Conservation (phyloP, 2,888 invertebrate genomes). For the Campaea margaritaria region DNA sequence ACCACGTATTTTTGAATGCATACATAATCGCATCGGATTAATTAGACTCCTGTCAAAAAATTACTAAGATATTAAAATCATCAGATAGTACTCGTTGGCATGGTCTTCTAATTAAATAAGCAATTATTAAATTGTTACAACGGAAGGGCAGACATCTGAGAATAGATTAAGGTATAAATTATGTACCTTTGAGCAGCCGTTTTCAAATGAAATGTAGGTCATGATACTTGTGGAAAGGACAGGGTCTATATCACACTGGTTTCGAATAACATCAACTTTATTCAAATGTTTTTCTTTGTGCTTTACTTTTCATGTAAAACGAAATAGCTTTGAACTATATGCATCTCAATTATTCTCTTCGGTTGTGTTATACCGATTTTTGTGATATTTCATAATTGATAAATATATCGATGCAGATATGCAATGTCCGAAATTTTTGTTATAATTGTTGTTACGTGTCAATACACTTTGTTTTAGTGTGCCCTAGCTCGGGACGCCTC, state of each 20-base stretch:
- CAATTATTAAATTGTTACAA: neutral
- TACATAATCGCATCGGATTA: no score
- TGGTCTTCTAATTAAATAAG: neutral
- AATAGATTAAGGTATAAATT: slow-evolving; percentile 59
- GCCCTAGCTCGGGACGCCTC: no score
- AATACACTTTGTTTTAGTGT: no score
- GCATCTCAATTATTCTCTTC: slow-evolving; percentile 3
- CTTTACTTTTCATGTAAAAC: slow-evolving; percentile 16
- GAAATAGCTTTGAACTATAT: slow-evolving; percentile 11
- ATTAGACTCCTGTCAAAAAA: no score
- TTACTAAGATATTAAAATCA: no score
- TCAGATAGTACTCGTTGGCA: no score
- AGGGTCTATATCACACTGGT: slow-evolving; percentile 21
- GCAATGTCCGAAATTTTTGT: no score
- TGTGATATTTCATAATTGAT: no score
- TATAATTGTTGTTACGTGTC: no score
- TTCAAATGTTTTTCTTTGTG: slow-evolving; percentile 31
- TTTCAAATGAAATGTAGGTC: slow-evolving; percentile 56
- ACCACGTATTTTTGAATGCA: no score
- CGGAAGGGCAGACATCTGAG: slow-evolving; percentile 25
- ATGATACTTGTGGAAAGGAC: slow-evolving; percentile 43
- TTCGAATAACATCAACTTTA: slow-evolving; percentile 27
- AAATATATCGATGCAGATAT: no score
- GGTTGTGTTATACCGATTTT: neutral
- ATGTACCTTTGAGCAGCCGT: slow-evolving; percentile 52